These are phyloP conservation scores for Montipora sp. DNA, from an alignment of 64 coral and sea anemone genomes.

Conservation along the genomic window DNA sequence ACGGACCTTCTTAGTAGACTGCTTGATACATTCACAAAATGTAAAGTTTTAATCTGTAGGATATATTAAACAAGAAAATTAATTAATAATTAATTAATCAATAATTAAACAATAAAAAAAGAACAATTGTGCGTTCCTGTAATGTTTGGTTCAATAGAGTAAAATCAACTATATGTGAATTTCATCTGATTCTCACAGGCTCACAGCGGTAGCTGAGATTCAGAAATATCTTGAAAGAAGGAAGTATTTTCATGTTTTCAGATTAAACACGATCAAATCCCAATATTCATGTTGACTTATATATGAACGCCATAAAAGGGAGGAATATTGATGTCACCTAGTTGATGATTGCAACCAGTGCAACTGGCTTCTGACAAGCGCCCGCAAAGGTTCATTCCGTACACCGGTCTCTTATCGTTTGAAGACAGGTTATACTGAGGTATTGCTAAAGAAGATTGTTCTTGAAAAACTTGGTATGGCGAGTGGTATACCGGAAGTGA, in stretches of 20 bases:
- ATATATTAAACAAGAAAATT: too few relatives aligned
- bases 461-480: not conserved
- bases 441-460: constrained; percentile 2
- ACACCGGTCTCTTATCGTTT: constrained; percentile 3
- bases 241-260: not conserved
- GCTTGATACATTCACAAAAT: too few relatives aligned
- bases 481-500: not conserved
- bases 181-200: too few relatives aligned
- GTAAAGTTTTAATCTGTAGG: too few relatives aligned
- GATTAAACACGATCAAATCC: not conserved
- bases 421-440: not conserved
- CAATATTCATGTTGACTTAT: not conserved
- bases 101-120: too few relatives aligned
- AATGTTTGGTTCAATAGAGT: too few relatives aligned
- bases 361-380: not conserved
- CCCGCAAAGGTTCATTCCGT: not conserved
- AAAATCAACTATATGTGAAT: too few relatives aligned
- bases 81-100: too few relatives aligned
- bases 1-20: too few relatives aligned
- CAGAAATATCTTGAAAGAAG: not conserved
- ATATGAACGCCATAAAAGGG: not conserved
- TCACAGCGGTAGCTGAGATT: too few relatives aligned
- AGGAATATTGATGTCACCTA: not conserved
- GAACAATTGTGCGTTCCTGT: too few relatives aligned
- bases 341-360: not conserved